Conservation (phyloP, 2,888 invertebrate species). For the Microctonus brassicae region DNA sequence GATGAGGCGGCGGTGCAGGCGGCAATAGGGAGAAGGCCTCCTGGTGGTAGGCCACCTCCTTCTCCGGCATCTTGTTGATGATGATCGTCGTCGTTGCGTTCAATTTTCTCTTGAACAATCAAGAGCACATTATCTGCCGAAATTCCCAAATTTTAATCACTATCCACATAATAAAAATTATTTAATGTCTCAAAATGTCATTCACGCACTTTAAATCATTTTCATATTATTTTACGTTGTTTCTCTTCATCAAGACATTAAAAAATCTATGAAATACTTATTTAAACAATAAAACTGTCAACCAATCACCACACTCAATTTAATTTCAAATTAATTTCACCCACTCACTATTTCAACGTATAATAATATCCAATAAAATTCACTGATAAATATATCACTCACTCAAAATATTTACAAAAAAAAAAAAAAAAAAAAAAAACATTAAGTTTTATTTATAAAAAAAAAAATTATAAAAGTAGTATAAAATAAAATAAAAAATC, state of each 20-base stretch:
- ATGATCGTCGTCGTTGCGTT: slow-evolving; percentile 10
- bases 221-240: no score
- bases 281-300: background rate
- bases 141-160: background rate
- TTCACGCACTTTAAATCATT: background rate
- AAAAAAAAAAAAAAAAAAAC: no score
- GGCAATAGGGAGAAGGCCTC: slow-evolving; percentile 69
- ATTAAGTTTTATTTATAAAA: background rate
- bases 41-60: slow-evolving; percentile 75
- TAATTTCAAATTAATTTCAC: background rate
- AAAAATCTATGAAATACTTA: background rate
- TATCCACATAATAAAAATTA: background rate
- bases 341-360: background rate
- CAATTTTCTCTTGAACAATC: slow-evolving; percentile 29
- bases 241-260: no score
- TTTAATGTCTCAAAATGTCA: background rate
- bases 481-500: background rate
- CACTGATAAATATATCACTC: background rate
- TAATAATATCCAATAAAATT: background rate
- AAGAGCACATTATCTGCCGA: background rate
- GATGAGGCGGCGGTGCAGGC: slow-evolving; percentile 65
- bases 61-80: slow-evolving; percentile 72
- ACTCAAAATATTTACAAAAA: background rate
- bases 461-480: no score
- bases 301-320: background rate